Evolutionary conservation across 1,140 invertebrate genomes (phyloP).

Genomic region (Trichomalopsis sarcophagae): DNA sequence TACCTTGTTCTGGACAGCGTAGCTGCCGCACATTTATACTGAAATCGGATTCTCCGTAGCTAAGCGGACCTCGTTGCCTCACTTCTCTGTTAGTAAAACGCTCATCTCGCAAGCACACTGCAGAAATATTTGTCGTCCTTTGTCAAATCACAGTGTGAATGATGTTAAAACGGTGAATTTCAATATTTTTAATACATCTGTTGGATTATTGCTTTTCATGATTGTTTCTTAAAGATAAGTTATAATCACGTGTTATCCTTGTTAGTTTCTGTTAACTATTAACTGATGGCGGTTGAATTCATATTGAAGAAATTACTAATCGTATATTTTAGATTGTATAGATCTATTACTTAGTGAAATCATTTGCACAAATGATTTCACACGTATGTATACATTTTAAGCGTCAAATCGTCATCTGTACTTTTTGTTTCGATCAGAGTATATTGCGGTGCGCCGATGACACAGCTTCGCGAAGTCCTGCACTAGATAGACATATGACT

Average conservation of each 20-base stretch:
- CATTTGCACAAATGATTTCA: too few relatives aligned
- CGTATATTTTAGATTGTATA: too few relatives aligned
- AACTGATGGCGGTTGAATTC: too few relatives aligned
- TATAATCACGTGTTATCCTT: too few relatives aligned
- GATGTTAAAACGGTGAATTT: neutral
- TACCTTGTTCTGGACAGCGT: conserved; percentile 62
- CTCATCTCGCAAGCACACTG: neutral
- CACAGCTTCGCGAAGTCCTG: neutral
- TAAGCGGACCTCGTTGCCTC: conserved; percentile 52
- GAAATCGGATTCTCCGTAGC: conserved; percentile 57
- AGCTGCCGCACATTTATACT: conserved; percentile 56
- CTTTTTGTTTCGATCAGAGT: neutral
- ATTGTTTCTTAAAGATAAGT: too few relatives aligned
- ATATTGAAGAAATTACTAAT: too few relatives aligned
- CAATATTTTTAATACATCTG: too few relatives aligned
- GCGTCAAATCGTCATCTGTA: too few relatives aligned
- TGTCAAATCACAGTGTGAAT: neutral
- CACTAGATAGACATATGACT: conserved; percentile 9
- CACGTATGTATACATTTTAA: too few relatives aligned
- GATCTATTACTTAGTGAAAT: too few relatives aligned
- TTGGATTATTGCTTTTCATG: too few relatives aligned
- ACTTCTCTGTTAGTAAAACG: conserved; percentile 64
- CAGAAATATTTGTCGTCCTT: neutral
- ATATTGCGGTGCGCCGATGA: neutral
- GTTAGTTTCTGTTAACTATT: too few relatives aligned